Conservation (phyloP, 1,140 invertebrate species). For the Physella acuta region DNA sequence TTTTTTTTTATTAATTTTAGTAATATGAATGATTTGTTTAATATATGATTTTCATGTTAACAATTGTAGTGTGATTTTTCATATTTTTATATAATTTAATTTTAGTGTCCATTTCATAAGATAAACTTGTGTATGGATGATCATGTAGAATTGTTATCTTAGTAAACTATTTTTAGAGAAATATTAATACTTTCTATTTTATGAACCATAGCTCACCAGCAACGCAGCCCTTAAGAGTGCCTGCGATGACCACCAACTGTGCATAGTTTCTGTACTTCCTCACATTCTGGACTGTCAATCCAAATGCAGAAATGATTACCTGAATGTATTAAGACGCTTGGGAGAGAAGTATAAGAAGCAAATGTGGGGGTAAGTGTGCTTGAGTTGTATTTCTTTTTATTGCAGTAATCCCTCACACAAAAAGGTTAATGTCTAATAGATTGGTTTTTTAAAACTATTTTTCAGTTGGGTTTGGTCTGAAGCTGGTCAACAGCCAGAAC, state of each 20-base stretch:
- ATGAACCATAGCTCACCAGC: slow-evolving; percentile 62
- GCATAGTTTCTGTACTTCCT: slow-evolving; percentile 90
- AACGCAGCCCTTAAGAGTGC: slow-evolving; percentile 71
- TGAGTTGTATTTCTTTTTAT: slow-evolving; percentile 21
- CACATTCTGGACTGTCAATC: slow-evolving; percentile 97
- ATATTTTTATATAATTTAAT: too few relatives aligned
- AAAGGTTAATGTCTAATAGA: too few relatives aligned
- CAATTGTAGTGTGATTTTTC: not conserved
- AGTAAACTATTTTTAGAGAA: too few relatives aligned
- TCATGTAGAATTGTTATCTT: too few relatives aligned
- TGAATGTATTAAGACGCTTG: slow-evolving; percentile 74
- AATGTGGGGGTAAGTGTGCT: slow-evolving; percentile 85
- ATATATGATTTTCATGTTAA: not conserved
- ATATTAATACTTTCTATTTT: too few relatives aligned
- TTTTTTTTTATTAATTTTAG: not conserved
- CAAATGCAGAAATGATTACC: slow-evolving; percentile 87
- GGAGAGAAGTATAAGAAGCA: slow-evolving; percentile 95
- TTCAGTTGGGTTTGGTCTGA: slow-evolving; percentile 92
- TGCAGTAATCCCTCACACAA: too few relatives aligned
- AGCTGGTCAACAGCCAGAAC: slow-evolving; percentile 77
- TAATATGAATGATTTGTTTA: too few relatives aligned
- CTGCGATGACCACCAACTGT: slow-evolving; percentile 85
- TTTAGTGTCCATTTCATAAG: too few relatives aligned
- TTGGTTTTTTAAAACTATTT: too few relatives aligned
- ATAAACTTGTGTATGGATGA: too few relatives aligned